These are phyloP conservation scores for Umimayanthus chanpuru DNA, from an alignment of 92 coral and sea anemone species.

Conservation along the genomic window DNA sequence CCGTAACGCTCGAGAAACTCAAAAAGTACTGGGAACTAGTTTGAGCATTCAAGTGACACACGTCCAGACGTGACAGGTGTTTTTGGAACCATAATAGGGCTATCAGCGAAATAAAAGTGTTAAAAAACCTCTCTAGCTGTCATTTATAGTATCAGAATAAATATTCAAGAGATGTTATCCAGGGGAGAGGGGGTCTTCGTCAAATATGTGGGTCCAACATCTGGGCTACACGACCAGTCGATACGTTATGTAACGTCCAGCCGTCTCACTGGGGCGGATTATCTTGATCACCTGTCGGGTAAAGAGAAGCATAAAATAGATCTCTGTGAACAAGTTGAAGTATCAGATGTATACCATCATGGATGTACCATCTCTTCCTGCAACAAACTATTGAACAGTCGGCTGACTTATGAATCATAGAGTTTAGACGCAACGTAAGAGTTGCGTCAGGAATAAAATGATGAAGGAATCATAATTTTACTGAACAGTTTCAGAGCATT, in stretches of 20 bases:
- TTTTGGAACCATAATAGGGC: no score
- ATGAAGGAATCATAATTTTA: no score
- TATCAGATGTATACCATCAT: no score
- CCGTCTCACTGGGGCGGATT: slow-evolving; percentile 98
- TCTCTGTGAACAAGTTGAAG: no score
- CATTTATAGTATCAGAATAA: neutral
- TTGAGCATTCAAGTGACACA: neutral
- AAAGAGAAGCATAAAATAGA: neutral
- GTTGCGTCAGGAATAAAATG: no score
- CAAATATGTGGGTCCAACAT: neutral
- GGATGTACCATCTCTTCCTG: no score
- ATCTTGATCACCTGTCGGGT: slow-evolving; percentile 85
- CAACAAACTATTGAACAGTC: no score
- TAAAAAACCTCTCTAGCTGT: neutral
- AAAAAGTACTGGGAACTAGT: neutral
- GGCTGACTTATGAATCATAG: no score
- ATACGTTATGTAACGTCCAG: slow-evolving; percentile 96
- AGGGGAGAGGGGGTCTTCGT: neutral
- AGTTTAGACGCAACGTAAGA: no score
- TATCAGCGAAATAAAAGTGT: neutral
- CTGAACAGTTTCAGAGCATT: no score
- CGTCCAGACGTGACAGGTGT: no score
- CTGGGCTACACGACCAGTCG: slow-evolving; percentile 86
- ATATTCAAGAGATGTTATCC: neutral
- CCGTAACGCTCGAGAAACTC: neutral